Conservation (phyloP, 2,797 vertebrate species). For the Paedocypris micromegethes region DNA sequence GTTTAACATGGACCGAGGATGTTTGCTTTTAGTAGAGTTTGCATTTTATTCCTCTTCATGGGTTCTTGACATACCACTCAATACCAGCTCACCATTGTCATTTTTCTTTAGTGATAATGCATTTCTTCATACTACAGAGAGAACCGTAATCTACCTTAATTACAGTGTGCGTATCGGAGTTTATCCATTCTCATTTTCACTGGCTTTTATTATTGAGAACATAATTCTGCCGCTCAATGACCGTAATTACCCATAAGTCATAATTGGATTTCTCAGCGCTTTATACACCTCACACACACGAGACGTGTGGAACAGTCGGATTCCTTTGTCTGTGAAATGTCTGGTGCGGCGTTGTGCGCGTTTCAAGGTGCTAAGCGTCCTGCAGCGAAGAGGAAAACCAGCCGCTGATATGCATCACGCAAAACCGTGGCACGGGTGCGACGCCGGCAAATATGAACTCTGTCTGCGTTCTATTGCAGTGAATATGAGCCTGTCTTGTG, state of each 20-base stretch:
- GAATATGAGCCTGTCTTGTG: conserved; percentile 5
- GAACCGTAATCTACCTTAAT: conserved; percentile 6
- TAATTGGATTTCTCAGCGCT: conserved; percentile 21
- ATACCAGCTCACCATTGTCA: neutral
- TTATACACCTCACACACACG: conserved; percentile 19
- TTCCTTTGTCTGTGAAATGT: conserved; percentile 16
- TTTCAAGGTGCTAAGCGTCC: neutral
- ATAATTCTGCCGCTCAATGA: conserved; percentile 26
- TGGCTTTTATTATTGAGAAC: conserved; percentile 18
- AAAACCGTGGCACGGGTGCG: too few relatives aligned
- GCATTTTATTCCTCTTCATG: neutral
- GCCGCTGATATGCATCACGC: too few relatives aligned
- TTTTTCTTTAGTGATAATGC: neutral
- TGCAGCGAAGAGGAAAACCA: conserved; percentile 1
- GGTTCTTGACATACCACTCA: neutral
- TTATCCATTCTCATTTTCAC: conserved; percentile 13
- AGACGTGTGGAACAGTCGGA: neutral
- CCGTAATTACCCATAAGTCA: conserved; percentile 7
- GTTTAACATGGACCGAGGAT: too few relatives aligned
- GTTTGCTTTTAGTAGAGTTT: too few relatives aligned
- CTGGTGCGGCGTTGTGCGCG: conserved; percentile 10
- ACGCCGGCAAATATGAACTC: neutral
- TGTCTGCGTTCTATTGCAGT: neutral
- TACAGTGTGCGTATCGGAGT: conserved; percentile 3
- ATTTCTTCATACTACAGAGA: neutral